These are phyloP conservation scores for Montipora capricornis DNA, from an alignment of 64 coral and sea anemone species.

Conservation along the genomic window DNA sequence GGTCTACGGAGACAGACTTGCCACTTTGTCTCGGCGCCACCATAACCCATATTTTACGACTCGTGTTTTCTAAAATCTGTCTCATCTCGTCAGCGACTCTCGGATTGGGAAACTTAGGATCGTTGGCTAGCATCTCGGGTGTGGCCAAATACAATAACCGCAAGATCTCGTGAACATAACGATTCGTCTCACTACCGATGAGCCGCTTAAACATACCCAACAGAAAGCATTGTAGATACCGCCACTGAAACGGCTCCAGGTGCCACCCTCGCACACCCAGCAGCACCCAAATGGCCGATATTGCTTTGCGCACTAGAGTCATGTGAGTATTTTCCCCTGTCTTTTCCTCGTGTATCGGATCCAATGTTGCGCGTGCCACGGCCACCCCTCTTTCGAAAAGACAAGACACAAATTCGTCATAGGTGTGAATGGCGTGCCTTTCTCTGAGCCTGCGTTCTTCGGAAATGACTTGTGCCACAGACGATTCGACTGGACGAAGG, in stretches of 20 bases:
- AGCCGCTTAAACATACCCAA: not conserved
- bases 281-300: not conserved
- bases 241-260: not conserved
- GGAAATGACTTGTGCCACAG: not conserved
- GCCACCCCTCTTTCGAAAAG: not conserved
- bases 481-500: not conserved
- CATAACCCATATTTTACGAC: not conserved
- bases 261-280: not conserved
- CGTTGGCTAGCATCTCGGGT: not conserved
- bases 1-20: not conserved
- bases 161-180: not conserved
- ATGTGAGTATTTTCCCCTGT: not conserved
- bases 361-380: not conserved
- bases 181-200: not conserved
- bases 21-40: not conserved
- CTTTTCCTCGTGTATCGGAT: not conserved
- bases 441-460: not conserved
- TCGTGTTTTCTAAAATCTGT: not conserved
- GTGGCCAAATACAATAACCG: not conserved
- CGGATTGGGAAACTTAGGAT: not conserved
- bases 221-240: not conserved
- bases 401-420: not conserved
- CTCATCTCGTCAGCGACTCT: not conserved
- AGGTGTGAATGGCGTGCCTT: not conserved
- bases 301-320: not conserved